Conservation (phyloP, 23 tunicate genomes). For the Styela clava region DNA sequence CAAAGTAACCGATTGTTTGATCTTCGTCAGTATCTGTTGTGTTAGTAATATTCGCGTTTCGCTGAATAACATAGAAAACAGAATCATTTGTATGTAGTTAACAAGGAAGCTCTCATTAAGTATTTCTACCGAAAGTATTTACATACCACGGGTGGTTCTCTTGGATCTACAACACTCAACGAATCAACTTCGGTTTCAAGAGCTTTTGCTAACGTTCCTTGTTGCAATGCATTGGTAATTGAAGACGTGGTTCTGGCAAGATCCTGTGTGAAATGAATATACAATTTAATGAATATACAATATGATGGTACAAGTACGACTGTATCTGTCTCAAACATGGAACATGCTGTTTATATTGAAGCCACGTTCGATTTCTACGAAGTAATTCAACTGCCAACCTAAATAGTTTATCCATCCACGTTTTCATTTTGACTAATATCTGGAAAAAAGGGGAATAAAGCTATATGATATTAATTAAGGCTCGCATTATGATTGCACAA, state of each 20-base stretch:
- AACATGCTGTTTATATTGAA: no score
- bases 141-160: conserved; percentile 8
- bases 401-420: no score
- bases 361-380: no score
- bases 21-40: conserved; percentile 19
- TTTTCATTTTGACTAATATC: no score
- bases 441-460: no score
- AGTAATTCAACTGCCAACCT: no score
- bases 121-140: background rate
- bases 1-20: background rate
- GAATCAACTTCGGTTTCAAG: background rate
- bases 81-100: background rate
- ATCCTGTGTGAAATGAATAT: background rate
- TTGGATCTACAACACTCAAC: conserved; percentile 10
- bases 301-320: no score
- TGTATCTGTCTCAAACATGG: no score
- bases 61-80: background rate
- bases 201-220: background rate
- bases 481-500: no score
- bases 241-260: background rate
- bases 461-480: no score
- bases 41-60: conserved; percentile 15
- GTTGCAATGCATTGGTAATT: conserved; percentile 16
- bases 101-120: background rate
- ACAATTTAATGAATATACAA: no score